Base-by-base conservation (phyloP, 2,113 vertebrate genomes). In the Myotis brandtii region DNA sequence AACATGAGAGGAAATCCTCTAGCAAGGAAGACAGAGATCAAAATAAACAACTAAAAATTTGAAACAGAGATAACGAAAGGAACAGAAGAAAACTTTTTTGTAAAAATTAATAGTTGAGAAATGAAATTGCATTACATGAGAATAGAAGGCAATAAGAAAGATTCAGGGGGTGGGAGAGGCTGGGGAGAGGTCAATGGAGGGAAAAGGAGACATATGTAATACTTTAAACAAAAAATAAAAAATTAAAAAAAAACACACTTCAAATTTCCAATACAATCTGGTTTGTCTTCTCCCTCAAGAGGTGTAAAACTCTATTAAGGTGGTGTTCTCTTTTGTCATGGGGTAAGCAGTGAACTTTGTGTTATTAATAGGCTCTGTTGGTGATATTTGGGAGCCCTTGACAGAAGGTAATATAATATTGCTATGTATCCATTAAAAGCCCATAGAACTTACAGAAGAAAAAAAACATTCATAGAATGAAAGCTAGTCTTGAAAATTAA, bases 51-150 rank as follows among this genome's bases (percentile, higher is more conserved):
- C 32, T 32, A 4, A 13, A 89, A 66, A 80, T 27, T 40, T 20
- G 4, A 93, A 89, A 90, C 6, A 81, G 34, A 43, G 34, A n/a
- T 43, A 76, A 54, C 59, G 6, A 77, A 91, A 91, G 20, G 20
- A 80, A 40, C 0, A 86, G 11, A 70, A 82, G 10, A 72, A 73
- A 62, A 59, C 6, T 0, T 21, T 82, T 88, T 70, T 62, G 8
- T 67, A 48, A 81, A 80, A 93, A 56, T 34, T 91, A 52, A 52
- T 34, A 86, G 91, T 23, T 37, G 48, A 37, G 70, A 93, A 96
- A 72, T 92, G 6, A 69, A 93, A 84, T 48, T 75, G 6, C 25
- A 84, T 81, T 94, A 32, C 5, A 9, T 48, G 79, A 93, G 4
- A 93, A 25, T 37, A 76, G n/a, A 21, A 89, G 46, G 20, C 18